Percentiles rank a stretch among this genome's conserved stretches.
Conservation (phyloP, 2,113 vertebrate species). For the Verasper variegatus region DNA sequence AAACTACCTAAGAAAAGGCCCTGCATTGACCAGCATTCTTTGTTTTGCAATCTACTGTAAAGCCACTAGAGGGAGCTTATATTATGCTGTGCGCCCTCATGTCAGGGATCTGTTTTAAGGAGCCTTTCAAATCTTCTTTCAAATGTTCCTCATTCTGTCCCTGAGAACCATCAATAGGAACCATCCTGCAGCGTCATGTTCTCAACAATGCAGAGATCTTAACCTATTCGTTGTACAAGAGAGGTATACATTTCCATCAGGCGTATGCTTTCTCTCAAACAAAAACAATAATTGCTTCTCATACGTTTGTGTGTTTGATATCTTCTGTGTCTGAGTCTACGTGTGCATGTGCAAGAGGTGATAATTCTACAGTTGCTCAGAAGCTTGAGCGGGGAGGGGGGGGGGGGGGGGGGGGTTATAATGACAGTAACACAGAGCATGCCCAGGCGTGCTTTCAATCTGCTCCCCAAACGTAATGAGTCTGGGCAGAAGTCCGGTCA, state of each 20-base stretch:
- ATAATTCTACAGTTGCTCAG: constrained; percentile 73
- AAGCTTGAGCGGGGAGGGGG: constrained; percentile 34
- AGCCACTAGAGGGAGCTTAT: constrained; percentile 84
- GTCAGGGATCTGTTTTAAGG: constrained; percentile 23
- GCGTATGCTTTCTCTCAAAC: constrained; percentile 13
- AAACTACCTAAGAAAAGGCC: neutral
- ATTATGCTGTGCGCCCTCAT: constrained; percentile 55
- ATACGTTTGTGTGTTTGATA: neutral
- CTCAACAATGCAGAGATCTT: constrained; percentile 2
- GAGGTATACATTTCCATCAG: constrained; percentile 17
- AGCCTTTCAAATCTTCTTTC: constrained; percentile 23
- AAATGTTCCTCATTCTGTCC: constrained; percentile 17
- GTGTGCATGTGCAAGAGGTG: constrained; percentile 64
- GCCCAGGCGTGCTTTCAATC: constrained; percentile 75
- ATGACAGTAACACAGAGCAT: constrained; percentile 71
- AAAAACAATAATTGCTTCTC: constrained; percentile 29
- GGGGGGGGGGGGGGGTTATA: constrained; percentile 36
- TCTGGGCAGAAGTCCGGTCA: constrained; percentile 60
- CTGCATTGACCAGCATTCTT: neutral
- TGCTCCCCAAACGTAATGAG: constrained; percentile 69
- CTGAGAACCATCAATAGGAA: constrained; percentile 11
- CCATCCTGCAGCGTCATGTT: constrained; percentile 1
- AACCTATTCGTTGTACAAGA: neutral
- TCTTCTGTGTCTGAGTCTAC: constrained; percentile 21
- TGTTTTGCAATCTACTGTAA: constrained; percentile 45